phyloP scores from a whole-genome alignment of 2,797 vertebrate genomes.

The Bovichtus diacanthus region DNA sequence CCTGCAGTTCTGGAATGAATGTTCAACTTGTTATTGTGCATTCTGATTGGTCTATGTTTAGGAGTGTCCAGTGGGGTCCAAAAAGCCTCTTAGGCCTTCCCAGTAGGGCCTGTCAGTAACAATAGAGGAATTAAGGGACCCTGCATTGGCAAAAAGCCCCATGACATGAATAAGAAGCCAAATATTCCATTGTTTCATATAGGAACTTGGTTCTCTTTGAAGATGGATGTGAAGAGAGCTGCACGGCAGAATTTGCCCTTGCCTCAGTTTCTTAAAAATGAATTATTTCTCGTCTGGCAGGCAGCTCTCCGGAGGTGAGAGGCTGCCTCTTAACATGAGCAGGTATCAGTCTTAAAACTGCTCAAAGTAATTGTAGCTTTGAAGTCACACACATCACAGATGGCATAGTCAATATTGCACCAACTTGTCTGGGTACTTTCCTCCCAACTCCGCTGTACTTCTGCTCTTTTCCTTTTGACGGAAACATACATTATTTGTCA shows the following conservation, averaged over 20 bases:
- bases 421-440: constrained; percentile 80
- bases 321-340: constrained; percentile 83
- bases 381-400: constrained; percentile 85
- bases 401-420: constrained; percentile 83
- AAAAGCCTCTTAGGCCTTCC: constrained; percentile 78
- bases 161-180: constrained; percentile 74
- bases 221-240: constrained; percentile 78
- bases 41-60: constrained; percentile 79
- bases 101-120: constrained; percentile 73
- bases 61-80: constrained; percentile 78
- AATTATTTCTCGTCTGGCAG: constrained; percentile 83
- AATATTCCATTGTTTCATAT: constrained; percentile 84
- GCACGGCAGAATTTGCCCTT: constrained; percentile 77
- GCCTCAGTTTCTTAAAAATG: constrained; percentile 81
- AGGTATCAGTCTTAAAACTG: constrained; percentile 84
- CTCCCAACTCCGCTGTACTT: constrained; percentile 68
- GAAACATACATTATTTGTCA: constrained; percentile 76
- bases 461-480: constrained; percentile 59
- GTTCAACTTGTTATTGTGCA: constrained; percentile 77
- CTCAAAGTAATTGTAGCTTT: constrained; percentile 88
- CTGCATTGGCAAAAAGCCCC: constrained; percentile 63
- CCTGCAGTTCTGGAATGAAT: constrained; percentile 70
- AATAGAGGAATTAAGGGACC: constrained; percentile 79
- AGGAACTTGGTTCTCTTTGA: constrained; percentile 81
- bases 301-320: constrained; percentile 84